These are phyloP conservation scores for Aptenodytes forsteri DNA, from an alignment of 2,113 vertebrate genomes.

Conservation along the genomic window DNA sequence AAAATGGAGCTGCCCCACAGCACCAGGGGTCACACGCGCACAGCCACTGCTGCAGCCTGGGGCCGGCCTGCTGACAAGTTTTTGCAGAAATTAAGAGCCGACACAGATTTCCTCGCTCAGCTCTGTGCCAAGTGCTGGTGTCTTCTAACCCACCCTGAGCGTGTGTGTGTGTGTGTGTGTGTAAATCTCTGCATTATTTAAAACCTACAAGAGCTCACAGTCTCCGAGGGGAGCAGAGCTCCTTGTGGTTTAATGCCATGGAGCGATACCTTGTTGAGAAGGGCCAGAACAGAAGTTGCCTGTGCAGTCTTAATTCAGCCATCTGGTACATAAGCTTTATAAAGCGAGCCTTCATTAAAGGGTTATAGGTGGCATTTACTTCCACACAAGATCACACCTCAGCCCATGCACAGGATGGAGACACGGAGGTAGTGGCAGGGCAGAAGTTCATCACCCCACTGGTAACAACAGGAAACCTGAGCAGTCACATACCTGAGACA, in stretches of 20 bases:
- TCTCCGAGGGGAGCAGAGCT: neutral
- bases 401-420: neutral
- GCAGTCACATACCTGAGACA: constrained; percentile 31
- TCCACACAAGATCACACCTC: neutral
- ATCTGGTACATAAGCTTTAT: neutral
- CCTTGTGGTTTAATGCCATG: neutral
- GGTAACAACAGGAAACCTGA: neutral
- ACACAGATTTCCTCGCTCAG: neutral
- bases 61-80: neutral
- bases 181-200: neutral
- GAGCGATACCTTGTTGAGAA: neutral
- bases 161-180: no score
- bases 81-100: neutral
- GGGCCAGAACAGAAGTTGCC: neutral
- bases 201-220: neutral
- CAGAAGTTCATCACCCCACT: neutral
- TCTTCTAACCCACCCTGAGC: neutral
- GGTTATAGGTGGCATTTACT: neutral
- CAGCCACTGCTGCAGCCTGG: neutral
- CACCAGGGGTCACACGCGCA: fast-evolving
- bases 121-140: neutral
- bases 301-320: neutral
- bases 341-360: neutral
- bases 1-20: neutral
- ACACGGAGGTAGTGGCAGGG: fast-evolving